Evolutionary conservation across 2,113 vertebrate species (phyloP).

Genomic region (Mesocricetus auratus): DNA sequence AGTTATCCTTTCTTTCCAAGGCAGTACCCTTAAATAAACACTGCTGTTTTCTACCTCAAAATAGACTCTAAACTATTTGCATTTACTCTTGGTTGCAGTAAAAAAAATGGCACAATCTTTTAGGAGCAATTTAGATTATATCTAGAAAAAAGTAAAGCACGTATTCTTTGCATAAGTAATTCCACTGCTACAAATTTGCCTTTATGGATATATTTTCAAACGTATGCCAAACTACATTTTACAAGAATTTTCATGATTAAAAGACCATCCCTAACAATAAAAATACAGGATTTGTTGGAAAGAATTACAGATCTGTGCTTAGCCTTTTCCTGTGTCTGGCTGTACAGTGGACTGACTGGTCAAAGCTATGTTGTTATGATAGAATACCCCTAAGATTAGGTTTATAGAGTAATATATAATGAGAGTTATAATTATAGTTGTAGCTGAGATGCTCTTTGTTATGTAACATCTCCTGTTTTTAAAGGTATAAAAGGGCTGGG

Average conservation of each 20-base stretch:
- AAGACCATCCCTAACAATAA: neutral
- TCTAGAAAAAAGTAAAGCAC: neutral
- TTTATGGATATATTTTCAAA: slow-evolving; percentile 39
- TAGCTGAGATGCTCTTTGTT: neutral
- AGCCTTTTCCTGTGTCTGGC: neutral
- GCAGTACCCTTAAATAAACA: slow-evolving; percentile 6
- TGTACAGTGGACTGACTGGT: neutral
- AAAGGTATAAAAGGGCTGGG: neutral
- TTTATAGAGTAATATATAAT: neutral
- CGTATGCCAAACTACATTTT: neutral
- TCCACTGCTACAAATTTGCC: neutral
- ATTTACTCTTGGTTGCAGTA: slow-evolving; percentile 15
- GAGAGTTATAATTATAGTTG: neutral
- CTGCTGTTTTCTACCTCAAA: neutral
- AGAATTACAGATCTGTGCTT: slow-evolving; percentile 6
- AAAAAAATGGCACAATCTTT: neutral
- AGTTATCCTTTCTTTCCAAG: neutral
- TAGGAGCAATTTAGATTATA: slow-evolving; percentile 24
- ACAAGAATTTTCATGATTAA: neutral
- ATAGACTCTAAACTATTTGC: neutral
- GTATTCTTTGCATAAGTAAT: neutral
- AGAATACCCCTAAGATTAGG: neutral
- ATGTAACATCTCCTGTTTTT: neutral
- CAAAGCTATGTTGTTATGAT: neutral
- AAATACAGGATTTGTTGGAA: slow-evolving; percentile 6